Evolutionary conservation across 1,140 invertebrate species (phyloP).

Genomic region (Scaptomyza montana): DNA sequence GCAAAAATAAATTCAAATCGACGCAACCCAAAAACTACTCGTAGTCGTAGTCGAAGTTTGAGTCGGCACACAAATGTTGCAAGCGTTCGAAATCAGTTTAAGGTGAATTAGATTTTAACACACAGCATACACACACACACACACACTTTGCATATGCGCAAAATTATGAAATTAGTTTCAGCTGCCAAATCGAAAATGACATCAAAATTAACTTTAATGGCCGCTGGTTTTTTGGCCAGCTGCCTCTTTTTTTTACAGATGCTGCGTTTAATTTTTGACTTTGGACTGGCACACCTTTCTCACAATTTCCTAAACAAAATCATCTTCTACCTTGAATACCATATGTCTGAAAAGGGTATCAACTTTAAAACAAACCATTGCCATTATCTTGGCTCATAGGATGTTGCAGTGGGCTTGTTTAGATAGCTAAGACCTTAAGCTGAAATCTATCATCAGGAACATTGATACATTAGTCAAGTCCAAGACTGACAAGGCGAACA

Average conservation of each 20-base stretch:
- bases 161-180: slow-evolving; percentile 72
- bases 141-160: slow-evolving; percentile 50
- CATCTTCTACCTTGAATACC: background rate
- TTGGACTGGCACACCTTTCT: slow-evolving; percentile 22
- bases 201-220: slow-evolving; percentile 68
- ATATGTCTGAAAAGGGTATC: background rate
- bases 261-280: too few relatives aligned
- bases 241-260: background rate
- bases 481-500: background rate
- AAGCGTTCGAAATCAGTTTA: slow-evolving; percentile 80
- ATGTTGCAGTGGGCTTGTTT: background rate
- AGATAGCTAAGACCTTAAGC: background rate
- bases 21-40: slow-evolving; percentile 26
- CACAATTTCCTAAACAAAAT: too few relatives aligned
- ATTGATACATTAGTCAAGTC: background rate
- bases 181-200: slow-evolving; percentile 74
- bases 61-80: slow-evolving; percentile 69
- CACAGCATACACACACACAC: slow-evolving; percentile 30
- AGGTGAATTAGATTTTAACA: slow-evolving; percentile 82
- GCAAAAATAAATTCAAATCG: slow-evolving; percentile 38
- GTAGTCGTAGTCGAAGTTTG: slow-evolving; percentile 42
- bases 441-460: background rate
- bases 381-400: background rate
- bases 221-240: slow-evolving; percentile 21
- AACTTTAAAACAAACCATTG: background rate